phyloP scores from a whole-genome alignment of 2,888 invertebrate genomes.

The Dorcus hopei region DNA sequence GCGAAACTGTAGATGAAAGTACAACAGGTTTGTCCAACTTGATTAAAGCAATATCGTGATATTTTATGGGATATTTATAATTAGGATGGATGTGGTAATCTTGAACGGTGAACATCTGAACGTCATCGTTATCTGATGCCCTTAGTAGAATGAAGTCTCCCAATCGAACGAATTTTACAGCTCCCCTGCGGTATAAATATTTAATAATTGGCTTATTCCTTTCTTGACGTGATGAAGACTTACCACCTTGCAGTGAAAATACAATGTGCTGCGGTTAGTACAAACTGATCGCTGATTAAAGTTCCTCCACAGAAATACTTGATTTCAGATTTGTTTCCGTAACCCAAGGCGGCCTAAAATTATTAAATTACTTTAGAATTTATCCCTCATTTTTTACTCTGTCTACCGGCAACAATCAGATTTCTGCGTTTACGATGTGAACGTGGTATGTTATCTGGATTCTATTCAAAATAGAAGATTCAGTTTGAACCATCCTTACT shows the following conservation, averaged over 20 bases:
- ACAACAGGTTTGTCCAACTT: constrained; percentile 42
- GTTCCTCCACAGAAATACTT: constrained; percentile 57
- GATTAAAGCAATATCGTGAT: constrained; percentile 55
- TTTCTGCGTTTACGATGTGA: no score
- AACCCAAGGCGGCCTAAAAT: neutral
- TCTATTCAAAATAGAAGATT: no score
- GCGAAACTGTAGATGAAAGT: constrained; percentile 46
- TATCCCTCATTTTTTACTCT: no score
- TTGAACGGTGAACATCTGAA: constrained; percentile 32
- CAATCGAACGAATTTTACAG: constrained; percentile 18
- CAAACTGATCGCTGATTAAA: constrained; percentile 58
- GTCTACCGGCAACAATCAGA: no score
- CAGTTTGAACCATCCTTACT: no score
- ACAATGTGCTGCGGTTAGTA: constrained; percentile 67
- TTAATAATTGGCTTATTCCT: no score
- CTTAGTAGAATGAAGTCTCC: neutral
- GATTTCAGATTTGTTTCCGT: neutral
- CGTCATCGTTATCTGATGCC: neutral
- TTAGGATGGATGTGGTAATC: constrained; percentile 46
- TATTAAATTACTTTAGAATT: neutral
- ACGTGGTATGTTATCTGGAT: no score
- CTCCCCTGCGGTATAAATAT: neutral
- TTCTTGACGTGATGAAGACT: no score
- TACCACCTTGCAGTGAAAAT: constrained; percentile 1
- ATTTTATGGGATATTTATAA: constrained; percentile 45